These are phyloP conservation scores for Dendrolimus houi DNA, from an alignment of 2,888 invertebrate genomes.

Conservation along the genomic window DNA sequence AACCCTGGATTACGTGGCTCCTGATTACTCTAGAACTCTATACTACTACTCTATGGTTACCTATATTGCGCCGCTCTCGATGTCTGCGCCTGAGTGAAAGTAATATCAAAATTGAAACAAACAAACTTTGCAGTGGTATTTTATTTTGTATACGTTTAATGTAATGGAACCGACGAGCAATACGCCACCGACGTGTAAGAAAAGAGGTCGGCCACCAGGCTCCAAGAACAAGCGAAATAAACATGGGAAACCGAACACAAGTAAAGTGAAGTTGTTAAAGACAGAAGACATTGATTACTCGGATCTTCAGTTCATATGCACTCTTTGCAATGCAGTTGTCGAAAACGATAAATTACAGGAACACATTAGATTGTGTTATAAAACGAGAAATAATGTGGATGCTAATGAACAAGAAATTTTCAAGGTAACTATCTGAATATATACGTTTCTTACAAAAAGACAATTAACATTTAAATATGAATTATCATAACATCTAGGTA, in stretches of 20 bases:
- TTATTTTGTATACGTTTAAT: neutral
- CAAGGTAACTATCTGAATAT: neutral
- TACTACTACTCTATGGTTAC: too few relatives aligned
- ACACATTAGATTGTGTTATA: neutral
- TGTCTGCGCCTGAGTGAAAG: constrained; percentile 64
- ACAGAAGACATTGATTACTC: neutral
- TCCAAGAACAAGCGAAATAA: constrained; percentile 25
- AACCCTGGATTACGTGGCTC: too few relatives aligned
- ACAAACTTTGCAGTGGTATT: constrained; percentile 17
- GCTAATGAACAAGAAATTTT: neutral
- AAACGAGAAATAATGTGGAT: neutral
- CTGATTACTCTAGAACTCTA: too few relatives aligned
- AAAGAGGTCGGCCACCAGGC: constrained; percentile 32
- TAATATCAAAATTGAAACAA: constrained; percentile 55
- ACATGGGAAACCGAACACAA: constrained; percentile 23
- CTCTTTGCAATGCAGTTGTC: neutral
- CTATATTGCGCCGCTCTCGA: too few relatives aligned
- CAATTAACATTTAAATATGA: too few relatives aligned
- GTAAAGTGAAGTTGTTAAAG: constrained; percentile 1
- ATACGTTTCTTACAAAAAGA: too few relatives aligned
- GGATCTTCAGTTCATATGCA: neutral
- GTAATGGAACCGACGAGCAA: constrained; percentile 3
- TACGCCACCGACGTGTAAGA: constrained; percentile 56
- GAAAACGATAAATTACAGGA: neutral
- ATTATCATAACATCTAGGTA: too few relatives aligned